Evolutionary conservation across 2,113 vertebrate species (phyloP), one percentile per base, ranked within the genome.

Genomic region (Lipotes vexillifer): DNA sequence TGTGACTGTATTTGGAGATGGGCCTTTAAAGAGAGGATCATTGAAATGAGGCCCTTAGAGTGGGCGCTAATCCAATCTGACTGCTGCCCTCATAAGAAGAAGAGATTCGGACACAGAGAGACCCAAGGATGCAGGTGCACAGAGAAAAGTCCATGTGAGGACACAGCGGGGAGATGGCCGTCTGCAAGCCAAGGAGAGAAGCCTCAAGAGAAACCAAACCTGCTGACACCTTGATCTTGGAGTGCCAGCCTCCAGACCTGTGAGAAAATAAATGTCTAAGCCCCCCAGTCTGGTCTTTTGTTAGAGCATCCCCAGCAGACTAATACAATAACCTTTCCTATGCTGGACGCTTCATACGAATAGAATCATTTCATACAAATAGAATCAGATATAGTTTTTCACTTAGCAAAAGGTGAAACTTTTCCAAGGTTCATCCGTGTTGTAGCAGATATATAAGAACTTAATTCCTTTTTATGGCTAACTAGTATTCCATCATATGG

Each of bases 261-360:
- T 21, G 29, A 52, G 46, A 9, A 12, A n/a, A 7, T 7, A 13
- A 13, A 4, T 11, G 3, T 78, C 46, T 78, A 6, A 52, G 5
- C 44, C 18, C 3, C 31, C 10, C 31, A 3, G 5, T 1, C 74
- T 4, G 18, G 0, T 6, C 14, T 9, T 33, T 8, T 7, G 36
- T 27, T 55, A 41, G 20, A 29, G 63, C 75, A 18, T 36, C 46
- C 36, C 75, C 11, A 9, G 21, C 1, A 0, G 38, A n/a, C 31
- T 21, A 2, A n/a, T 2, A 5, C 7, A 0, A 3, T 33, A 23
- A 52, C 10, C 5, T 10, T 33, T n/a, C 71, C 38, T 5, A 1
- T 18, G 8, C 33, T 46, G 25, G 41, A 9, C 1, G 1, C 21
- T 36, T 15, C 78, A 21, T 14, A 5, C 3, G 2, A 15, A n/a